A percentile compares a stretch with the other conserved stretches of the same genome.
Evolutionary conservation across 2,797 vertebrate species (phyloP).

Genomic region (Emys orbicularis): DNA sequence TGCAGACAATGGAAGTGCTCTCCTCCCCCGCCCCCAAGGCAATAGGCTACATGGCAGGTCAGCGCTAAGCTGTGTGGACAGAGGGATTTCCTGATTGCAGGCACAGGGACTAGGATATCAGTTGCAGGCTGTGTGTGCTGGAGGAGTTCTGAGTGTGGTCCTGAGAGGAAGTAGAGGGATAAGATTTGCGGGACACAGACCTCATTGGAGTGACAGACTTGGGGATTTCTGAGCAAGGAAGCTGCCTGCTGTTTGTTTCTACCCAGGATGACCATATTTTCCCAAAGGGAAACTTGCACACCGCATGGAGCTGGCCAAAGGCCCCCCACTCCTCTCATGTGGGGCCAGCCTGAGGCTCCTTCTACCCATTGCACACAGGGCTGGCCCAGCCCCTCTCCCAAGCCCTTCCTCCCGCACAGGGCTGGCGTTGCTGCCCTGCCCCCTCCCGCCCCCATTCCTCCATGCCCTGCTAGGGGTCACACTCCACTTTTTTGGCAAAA

Average conservation of each 20-base stretch:
- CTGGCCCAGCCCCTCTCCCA: too few species aligned
- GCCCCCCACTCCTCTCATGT: too few species aligned
- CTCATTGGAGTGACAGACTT: fast-evolving
- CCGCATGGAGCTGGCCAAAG: too few species aligned
- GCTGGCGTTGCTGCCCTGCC: too few species aligned
- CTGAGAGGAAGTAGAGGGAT: neutral
- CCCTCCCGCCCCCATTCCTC: too few species aligned
- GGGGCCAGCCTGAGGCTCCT: too few species aligned
- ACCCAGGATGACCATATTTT: too few species aligned
- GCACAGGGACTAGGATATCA: neutral
- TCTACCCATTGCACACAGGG: too few species aligned
- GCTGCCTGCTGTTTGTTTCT: neutral
- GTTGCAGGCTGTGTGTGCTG: neutral
- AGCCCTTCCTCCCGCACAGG: too few species aligned
- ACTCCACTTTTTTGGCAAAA: too few species aligned
- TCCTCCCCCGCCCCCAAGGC: neutral
- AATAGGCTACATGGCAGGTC: neutral
- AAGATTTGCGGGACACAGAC: neutral
- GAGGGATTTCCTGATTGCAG: neutral
- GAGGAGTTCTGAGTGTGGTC: neutral
- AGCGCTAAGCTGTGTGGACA: neutral
- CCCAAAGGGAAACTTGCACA: too few species aligned
- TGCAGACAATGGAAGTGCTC: neutral
- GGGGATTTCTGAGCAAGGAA: neutral
- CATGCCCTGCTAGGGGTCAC: too few species aligned